Conservation (phyloP, 2,797 vertebrate genomes). For the Taenioides sp. region DNA sequence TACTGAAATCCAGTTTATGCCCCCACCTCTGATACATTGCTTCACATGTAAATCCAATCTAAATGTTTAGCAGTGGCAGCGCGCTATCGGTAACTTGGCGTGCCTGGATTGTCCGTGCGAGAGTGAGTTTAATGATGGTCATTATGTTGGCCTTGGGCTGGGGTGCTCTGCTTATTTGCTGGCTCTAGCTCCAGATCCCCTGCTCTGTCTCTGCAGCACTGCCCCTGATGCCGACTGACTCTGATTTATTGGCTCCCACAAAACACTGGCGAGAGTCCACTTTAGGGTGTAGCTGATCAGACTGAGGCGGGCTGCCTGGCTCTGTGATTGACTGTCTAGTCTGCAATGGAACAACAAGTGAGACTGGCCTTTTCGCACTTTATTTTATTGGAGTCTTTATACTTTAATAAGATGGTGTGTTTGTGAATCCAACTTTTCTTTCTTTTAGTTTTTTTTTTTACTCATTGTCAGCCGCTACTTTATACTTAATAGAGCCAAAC, state of each 20-base stretch:
- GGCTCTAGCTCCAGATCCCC: conserved; percentile 58
- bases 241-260: conserved; percentile 70
- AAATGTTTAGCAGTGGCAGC: conserved; percentile 24
- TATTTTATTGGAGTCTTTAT: conserved; percentile 6
- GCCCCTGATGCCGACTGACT: conserved; percentile 62
- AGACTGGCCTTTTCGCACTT: neutral
- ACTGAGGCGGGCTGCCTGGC: conserved; percentile 34
- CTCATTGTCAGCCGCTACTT: conserved; percentile 20
- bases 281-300: conserved; percentile 58
- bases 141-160: conserved; percentile 68
- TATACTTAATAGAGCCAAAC: conserved; percentile 23
- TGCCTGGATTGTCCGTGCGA: conserved; percentile 48
- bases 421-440: conserved; percentile 17
- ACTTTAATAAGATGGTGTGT: conserved; percentile 41
- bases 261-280: conserved; percentile 60
- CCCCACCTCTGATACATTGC: conserved; percentile 1
- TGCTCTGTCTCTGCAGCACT: conserved; percentile 63
- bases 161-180: conserved; percentile 71
- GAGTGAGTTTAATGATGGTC: conserved; percentile 69
- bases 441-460: neutral
- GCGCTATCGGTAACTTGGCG: conserved; percentile 34
- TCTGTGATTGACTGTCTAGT: conserved; percentile 40
- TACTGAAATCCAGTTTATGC: conserved; percentile 23
- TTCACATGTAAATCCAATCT: conserved; percentile 18
- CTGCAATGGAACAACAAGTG: conserved; percentile 27